Percentiles rank a stretch among this genome's conserved stretches.
These are phyloP conservation scores for Hydropotes inermis DNA, from an alignment of 2,113 vertebrate species.

Conservation along the genomic window DNA sequence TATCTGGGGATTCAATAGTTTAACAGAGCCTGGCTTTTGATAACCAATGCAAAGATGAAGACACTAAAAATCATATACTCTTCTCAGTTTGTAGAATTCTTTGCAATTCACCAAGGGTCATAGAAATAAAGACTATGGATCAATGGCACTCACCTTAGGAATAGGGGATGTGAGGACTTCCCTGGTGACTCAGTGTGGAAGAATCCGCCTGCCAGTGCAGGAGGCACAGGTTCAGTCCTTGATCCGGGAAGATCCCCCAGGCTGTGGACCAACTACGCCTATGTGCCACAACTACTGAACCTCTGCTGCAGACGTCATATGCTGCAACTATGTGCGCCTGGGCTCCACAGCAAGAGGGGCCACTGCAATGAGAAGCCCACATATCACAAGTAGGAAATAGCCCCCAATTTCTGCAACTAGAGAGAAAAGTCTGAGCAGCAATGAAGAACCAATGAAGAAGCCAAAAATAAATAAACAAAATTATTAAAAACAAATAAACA, in stretches of 20 bases:
- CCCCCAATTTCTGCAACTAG: background rate
- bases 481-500: background rate
- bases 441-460: background rate
- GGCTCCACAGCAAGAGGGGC: background rate
- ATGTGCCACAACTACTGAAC: background rate
- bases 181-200: background rate
- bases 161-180: background rate
- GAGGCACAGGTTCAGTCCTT: background rate
- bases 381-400: background rate
- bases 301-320: background rate
- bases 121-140: background rate
- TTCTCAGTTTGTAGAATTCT: background rate
- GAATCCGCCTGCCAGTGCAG: background rate
- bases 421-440: background rate
- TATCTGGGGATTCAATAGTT: background rate
- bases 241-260: background rate
- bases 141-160: background rate
- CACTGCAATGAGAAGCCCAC: background rate
- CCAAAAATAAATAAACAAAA: background rate
- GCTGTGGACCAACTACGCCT: background rate
- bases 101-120: background rate
- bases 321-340: background rate
- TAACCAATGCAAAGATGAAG: constrained; percentile 4
- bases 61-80: background rate
- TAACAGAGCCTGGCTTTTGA: background rate